Evolutionary conservation across 2,888 invertebrate species (phyloP).

Genomic region (Papilio gigon): DNA sequence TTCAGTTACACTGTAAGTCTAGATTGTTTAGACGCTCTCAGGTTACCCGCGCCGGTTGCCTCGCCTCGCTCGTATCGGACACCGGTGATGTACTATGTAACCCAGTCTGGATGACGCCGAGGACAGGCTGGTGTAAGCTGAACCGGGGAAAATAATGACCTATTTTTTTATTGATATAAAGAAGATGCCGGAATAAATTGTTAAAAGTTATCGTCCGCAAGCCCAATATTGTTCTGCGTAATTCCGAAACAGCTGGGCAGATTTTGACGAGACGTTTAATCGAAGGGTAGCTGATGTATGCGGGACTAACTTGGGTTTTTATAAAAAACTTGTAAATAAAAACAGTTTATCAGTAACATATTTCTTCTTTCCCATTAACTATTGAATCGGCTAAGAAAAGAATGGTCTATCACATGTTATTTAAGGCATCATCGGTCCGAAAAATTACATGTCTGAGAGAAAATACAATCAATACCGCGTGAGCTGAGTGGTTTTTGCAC

Average conservation of each 20-base stretch:
- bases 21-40: conserved; percentile 67
- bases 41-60: conserved; percentile 57
- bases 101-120: conserved; percentile 27
- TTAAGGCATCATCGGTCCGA: conserved; percentile 37
- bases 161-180: not conserved
- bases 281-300: too few relatives aligned
- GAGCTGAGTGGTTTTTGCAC: conserved; percentile 4
- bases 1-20: conserved; percentile 74
- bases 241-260: too few relatives aligned
- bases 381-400: not conserved
- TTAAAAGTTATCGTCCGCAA: too few relatives aligned
- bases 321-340: too few relatives aligned
- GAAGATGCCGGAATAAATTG: too few relatives aligned
- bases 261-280: too few relatives aligned
- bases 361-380: not conserved
- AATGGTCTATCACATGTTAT: conserved; percentile 12
- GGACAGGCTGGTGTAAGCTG: conserved; percentile 27
- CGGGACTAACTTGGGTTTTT: too few relatives aligned
- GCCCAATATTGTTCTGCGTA: too few relatives aligned
- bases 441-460: conserved; percentile 35
- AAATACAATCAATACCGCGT: conserved; percentile 1
- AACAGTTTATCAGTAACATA: not conserved
- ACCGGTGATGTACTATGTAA: conserved; percentile 28
- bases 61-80: conserved; percentile 33
- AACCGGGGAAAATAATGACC: not conserved